Percentiles rank a stretch among this genome's conserved stretches.
These are phyloP conservation scores for Synanthedon andrenaeformis DNA, from an alignment of 2,888 invertebrate genomes.

Conservation along the genomic window DNA sequence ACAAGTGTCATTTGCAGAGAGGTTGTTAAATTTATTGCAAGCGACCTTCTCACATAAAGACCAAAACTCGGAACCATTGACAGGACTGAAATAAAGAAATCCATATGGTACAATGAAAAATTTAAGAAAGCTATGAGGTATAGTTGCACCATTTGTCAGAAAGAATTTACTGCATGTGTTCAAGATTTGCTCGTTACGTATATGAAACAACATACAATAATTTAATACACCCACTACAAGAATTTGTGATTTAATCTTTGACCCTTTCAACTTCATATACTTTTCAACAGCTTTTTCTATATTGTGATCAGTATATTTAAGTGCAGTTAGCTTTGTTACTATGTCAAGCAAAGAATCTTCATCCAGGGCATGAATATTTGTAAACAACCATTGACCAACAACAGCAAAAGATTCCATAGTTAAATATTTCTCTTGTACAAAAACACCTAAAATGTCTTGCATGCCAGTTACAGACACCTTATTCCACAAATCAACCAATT, in stretches of 20 bases:
- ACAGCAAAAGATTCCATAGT: conserved; percentile 50
- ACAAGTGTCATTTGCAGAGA: conserved; percentile 68
- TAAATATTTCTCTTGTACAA: conserved; percentile 45
- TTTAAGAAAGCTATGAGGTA: conserved; percentile 67
- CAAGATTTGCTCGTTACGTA: conserved; percentile 69
- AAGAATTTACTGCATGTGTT: conserved; percentile 72
- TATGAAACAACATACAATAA: conserved; percentile 71
- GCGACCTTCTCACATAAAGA: conserved; percentile 61
- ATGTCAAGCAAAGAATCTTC: conserved; percentile 69
- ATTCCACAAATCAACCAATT: conserved; percentile 68
- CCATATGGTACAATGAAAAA: conserved; percentile 73
- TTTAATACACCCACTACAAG: conserved; percentile 73
- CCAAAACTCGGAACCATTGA: conserved; percentile 68
- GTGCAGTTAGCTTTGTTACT: conserved; percentile 61
- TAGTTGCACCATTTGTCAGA: conserved; percentile 42
- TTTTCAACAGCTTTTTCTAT: conserved; percentile 72
- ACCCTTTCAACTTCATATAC: conserved; percentile 68
- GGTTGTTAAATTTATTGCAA: conserved; percentile 66
- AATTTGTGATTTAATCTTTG: conserved; percentile 56
- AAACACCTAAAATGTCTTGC: conserved; percentile 55
- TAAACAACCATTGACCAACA: conserved; percentile 68
- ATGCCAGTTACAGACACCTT: conserved; percentile 57
- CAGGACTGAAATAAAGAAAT: conserved; percentile 68
- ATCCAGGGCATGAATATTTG: conserved; percentile 71
- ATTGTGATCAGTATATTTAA: conserved; percentile 67